Evolutionary conservation across 92 coral and sea anemone species (phyloP).

Genomic region (Nematostella vectensis): DNA sequence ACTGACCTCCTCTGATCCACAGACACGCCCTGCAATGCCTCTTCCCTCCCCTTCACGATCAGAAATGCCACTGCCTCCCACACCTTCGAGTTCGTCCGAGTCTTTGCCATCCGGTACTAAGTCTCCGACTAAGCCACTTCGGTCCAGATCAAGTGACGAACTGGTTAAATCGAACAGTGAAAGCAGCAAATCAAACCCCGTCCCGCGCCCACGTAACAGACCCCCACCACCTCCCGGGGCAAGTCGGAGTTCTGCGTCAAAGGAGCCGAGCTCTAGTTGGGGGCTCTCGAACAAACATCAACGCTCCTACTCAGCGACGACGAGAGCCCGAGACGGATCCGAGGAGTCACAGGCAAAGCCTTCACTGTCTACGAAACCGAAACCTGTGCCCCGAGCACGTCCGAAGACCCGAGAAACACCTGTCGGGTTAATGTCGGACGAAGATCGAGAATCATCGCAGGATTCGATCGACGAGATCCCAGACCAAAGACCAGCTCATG

Average conservation of each 20-base stretch:
- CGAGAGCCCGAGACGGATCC: background rate
- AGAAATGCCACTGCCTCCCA: conserved; percentile 23
- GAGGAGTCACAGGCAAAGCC: conserved; percentile 12
- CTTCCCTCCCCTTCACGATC: conserved; percentile 19
- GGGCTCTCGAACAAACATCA: conserved; percentile 24
- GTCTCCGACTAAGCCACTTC: conserved; percentile 29
- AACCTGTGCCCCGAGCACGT: conserved; percentile 54
- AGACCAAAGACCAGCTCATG: conserved; percentile 12
- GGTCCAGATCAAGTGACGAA: conserved; percentile 35
- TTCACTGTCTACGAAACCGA: conserved; percentile 41
- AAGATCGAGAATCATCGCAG: conserved; percentile 15
- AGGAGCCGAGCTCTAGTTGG: conserved; percentile 11
- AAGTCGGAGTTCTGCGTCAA: conserved; percentile 15
- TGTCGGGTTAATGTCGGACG: conserved; percentile 20
- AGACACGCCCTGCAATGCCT: conserved; percentile 26
- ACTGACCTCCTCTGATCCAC: conserved; percentile 13
- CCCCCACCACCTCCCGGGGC: conserved; percentile 82
- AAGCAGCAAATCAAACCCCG: conserved; percentile 45
- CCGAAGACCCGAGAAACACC: conserved; percentile 19
- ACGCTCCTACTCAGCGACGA: conserved; percentile 21
- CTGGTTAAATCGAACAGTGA: conserved; percentile 9
- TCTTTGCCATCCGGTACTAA: conserved; percentile 7
- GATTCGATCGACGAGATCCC: conserved; percentile 37
- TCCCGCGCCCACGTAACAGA: conserved; percentile 71
- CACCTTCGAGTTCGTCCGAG: conserved; percentile 6